These are phyloP conservation scores for Rutilus rutilus DNA, from an alignment of 2,113 vertebrate species.

Conservation along the genomic window DNA sequence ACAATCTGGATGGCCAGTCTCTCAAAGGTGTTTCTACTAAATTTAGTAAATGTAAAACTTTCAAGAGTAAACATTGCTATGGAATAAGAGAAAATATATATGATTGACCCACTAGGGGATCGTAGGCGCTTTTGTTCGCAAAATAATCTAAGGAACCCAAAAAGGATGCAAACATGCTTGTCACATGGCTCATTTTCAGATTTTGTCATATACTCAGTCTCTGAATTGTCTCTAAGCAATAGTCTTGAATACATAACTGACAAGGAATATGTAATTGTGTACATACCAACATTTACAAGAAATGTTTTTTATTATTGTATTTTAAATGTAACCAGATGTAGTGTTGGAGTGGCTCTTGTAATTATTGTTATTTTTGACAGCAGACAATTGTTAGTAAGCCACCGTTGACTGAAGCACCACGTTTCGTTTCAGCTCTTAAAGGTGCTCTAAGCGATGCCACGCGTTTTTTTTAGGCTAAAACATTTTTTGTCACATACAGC, in stretches of 20 bases:
- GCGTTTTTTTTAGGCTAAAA: too few species aligned
- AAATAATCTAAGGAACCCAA: neutral
- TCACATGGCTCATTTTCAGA: neutral
- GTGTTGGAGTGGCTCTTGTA: too few species aligned
- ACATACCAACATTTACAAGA: neutral
- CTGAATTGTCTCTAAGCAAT: neutral
- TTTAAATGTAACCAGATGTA: too few species aligned
- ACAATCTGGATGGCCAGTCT: conserved; percentile 39
- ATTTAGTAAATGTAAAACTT: conserved; percentile 27
- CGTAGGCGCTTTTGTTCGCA: neutral
- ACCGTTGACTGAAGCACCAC: too few species aligned
- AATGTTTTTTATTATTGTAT: neutral
- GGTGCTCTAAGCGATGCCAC: too few species aligned
- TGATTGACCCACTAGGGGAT: neutral
- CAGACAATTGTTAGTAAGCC: too few species aligned
- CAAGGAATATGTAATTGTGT: neutral
- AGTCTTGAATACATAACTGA: neutral
- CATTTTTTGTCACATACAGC: too few species aligned
- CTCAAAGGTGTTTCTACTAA: conserved; percentile 35
- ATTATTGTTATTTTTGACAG: too few species aligned
- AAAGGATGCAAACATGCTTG: neutral
- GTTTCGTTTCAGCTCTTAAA: neutral
- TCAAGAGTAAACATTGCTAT: conserved; percentile 39
- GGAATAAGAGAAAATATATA: neutral
- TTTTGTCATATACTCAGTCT: neutral